Percentiles rank a stretch among this genome's conserved stretches.
Evolutionary conservation across 2,113 vertebrate genomes (phyloP).

Genomic region (Sinocyclocheilus grahami): DNA sequence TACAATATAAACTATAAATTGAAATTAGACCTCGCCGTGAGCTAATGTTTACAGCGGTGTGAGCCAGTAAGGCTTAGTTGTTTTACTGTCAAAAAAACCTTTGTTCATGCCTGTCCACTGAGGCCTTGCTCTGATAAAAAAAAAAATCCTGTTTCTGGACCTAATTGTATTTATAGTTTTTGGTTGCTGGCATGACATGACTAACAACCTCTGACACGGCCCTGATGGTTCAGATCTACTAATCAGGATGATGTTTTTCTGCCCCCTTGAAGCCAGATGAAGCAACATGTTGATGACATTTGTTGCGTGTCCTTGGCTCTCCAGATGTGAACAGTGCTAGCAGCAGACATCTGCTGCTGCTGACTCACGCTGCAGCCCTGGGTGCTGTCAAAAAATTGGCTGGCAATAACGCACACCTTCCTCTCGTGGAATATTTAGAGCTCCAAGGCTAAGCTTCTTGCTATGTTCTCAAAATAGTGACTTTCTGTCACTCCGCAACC

Average conservation of each 20-base stretch:
- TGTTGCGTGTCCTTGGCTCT: slow-evolving; percentile 32
- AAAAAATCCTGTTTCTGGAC: background rate
- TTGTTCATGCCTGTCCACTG: background rate
- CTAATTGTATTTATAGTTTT: background rate
- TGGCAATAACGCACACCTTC: slow-evolving; percentile 32
- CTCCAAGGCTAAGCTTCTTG: slow-evolving; percentile 4
- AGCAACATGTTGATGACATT: slow-evolving; percentile 45
- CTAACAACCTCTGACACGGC: background rate
- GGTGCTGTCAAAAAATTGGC: slow-evolving; percentile 34
- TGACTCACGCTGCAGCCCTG: slow-evolving; percentile 33
- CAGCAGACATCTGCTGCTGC: slow-evolving; percentile 46
- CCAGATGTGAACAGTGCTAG: slow-evolving; percentile 51
- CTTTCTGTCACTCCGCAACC: background rate
- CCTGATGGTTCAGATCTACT: background rate
- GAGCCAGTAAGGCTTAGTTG: background rate
- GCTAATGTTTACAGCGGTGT: slow-evolving; percentile 7
- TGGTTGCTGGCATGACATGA: background rate
- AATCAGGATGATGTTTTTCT: background rate
- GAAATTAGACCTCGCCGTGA: slow-evolving; percentile 14
- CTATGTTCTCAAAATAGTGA: slow-evolving; percentile 34
- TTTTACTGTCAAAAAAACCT: background rate
- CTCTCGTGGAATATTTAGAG: slow-evolving; percentile 40
- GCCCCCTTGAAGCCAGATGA: slow-evolving; percentile 2
- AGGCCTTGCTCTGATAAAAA: background rate
- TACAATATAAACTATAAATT: slow-evolving; percentile 1